Base-by-base conservation (phyloP, 1,140 invertebrate genomes). In the Patella vulgata region DNA sequence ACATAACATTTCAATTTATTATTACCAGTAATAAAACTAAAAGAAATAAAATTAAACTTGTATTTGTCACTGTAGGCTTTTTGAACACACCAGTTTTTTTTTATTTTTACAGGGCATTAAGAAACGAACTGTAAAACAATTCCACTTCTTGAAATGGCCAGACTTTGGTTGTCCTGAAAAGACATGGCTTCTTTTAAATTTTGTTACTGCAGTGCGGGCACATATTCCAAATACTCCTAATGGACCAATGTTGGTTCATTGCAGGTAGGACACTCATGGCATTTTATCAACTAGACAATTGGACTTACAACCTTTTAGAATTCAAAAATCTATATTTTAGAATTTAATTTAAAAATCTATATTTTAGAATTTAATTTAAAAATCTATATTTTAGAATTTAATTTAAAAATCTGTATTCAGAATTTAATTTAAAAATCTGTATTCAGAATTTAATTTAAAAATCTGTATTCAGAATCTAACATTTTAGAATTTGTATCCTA, bases 121-220 rank as follows among this genome's bases (percentile, higher is more conserved):
- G 44, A 63, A 51, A 27, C 62, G 75, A 11, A 74, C 66, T 59
- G 66, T 84, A 23, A 82, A 79, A 53, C 84, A 84, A 53, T 78
- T 81, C 43, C 82, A 85, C 63, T 85, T 79, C 61, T 66, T 77
- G 23, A 78, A 71, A 48, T 85, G 84, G 84, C 80, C 81, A 6
- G 82, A 85, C 66, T 82, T 83, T 72, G 83, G 82, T 21, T 82
- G 80, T 65, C 84, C 84, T 3, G 75, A 81, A 33, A 77, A 69
- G 25, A 77, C 82, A 5, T 65, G 70, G 36, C 52, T 77, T 19
- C 60, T 85, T 19, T 58, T 85, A 8, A 78, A 83, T 43, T 84
- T 85, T 63, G 76, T 83, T 2, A 54, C 63, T 23, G 67, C 71
- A 27, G 79, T 85, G 3, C 59, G 79, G 19, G 64, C 72, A 46